Conservation (phyloP, 30 jellyfish, hydroid and myxozoan genomes). For the Rhopilema esculentum region DNA sequence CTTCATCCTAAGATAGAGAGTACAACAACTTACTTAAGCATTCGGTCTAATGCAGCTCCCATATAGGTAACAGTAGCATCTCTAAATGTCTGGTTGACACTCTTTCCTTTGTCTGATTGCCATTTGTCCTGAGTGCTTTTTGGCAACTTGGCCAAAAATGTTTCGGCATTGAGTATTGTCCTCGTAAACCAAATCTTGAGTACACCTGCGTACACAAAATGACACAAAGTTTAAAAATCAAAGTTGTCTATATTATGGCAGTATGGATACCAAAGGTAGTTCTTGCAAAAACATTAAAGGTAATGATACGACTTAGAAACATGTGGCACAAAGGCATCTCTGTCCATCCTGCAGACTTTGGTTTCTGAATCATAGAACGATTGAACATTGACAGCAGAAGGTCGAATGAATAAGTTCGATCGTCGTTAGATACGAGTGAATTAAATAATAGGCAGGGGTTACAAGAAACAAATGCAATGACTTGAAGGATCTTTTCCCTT, state of each 20-base stretch:
- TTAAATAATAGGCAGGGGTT: no score
- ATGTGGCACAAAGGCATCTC: neutral
- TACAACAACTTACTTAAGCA: slow-evolving; percentile 70
- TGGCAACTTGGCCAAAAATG: slow-evolving; percentile 24
- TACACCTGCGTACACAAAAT: slow-evolving; percentile 20
- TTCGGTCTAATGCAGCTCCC: slow-evolving; percentile 70
- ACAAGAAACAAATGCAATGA: no score
- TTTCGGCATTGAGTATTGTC: slow-evolving; percentile 18
- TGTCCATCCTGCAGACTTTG: no score
- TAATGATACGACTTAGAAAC: neutral
- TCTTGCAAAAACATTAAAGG: no score
- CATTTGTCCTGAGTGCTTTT: slow-evolving; percentile 33
- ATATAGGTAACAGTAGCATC: slow-evolving; percentile 52
- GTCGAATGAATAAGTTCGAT: no score
- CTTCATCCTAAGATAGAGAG: neutral
- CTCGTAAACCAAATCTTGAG: slow-evolving; percentile 35
- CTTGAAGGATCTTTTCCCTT: no score
- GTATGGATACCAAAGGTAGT: no score
- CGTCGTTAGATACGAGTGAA: no score
- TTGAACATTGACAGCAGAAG: no score
- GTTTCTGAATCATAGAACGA: no score
- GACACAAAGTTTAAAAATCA: neutral
- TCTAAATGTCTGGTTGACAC: slow-evolving; percentile 62
- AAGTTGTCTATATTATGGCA: no score
- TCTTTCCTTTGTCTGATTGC: slow-evolving; percentile 55